Evolutionary conservation across 2,888 invertebrate species (phyloP).

Genomic region (Drosophila meridionalis): DNA sequence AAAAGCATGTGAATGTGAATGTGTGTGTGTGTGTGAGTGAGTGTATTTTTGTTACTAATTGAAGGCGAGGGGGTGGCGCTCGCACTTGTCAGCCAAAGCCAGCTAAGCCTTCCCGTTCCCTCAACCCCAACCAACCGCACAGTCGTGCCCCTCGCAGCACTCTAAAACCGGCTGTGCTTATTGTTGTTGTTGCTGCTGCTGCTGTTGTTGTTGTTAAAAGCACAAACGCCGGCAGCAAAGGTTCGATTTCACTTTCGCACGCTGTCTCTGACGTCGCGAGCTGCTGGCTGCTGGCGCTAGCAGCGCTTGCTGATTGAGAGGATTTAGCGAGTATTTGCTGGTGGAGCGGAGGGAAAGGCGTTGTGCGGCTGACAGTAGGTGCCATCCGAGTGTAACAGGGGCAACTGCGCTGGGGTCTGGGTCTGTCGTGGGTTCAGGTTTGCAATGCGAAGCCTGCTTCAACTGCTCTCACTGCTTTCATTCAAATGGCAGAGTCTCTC

Average conservation of each 20-base stretch:
- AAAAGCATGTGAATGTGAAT: conserved; percentile 24
- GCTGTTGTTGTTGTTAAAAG: conserved; percentile 60
- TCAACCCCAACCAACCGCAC: background rate
- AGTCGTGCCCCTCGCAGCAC: conserved; percentile 54
- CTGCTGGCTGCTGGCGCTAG: conserved; percentile 61
- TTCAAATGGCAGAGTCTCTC: conserved; percentile 40
- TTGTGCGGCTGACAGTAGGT: conserved; percentile 6
- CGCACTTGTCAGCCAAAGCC: conserved; percentile 59
- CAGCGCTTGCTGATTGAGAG: background rate
- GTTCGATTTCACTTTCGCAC: conserved; percentile 82
- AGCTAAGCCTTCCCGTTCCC: conserved; percentile 15
- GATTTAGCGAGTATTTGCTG: background rate
- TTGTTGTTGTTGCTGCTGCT: conserved; percentile 31
- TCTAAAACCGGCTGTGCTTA: conserved; percentile 66
- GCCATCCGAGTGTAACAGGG: conserved; percentile 33
- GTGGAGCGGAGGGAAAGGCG: background rate
- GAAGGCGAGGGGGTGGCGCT: conserved; percentile 28
- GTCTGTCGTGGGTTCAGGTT: conserved; percentile 61
- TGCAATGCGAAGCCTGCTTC: conserved; percentile 26
- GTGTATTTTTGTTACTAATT: conserved; percentile 65
- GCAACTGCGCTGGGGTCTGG: conserved; percentile 35
- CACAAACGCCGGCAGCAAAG: conserved; percentile 78
- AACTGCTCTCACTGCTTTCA: conserved; percentile 73
- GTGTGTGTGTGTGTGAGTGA: conserved; percentile 15
- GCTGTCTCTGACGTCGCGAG: conserved; percentile 68